These are phyloP conservation scores for Hypselothyrea guttata DNA, from an alignment of 2,888 invertebrate genomes.

Conservation along the genomic window DNA sequence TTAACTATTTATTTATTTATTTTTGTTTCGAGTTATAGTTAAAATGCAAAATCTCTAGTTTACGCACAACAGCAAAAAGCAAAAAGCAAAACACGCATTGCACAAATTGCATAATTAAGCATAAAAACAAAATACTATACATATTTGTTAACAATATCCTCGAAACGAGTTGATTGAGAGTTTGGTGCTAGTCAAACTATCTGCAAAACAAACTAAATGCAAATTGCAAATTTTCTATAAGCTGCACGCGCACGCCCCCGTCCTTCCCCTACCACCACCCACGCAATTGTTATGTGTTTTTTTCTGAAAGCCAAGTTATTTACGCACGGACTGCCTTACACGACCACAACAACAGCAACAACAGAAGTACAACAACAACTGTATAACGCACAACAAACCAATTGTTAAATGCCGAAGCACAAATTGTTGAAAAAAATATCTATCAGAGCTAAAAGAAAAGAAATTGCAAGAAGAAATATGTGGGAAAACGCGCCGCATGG, in stretches of 20 bases:
- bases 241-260: slow-evolving; percentile 52
- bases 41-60: slow-evolving; percentile 35
- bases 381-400: slow-evolving; percentile 42
- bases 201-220: slow-evolving; percentile 55
- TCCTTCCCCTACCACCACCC: slow-evolving; percentile 1
- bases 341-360: slow-evolving; percentile 54
- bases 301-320: slow-evolving; percentile 51
- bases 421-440: slow-evolving; percentile 57
- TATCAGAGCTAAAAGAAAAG: slow-evolving; percentile 33
- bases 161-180: slow-evolving; percentile 69
- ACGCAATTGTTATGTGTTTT: slow-evolving; percentile 27
- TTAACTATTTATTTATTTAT: slow-evolving; percentile 51
- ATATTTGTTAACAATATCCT: slow-evolving; percentile 52
- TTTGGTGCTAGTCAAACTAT: slow-evolving; percentile 82
- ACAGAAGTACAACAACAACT: slow-evolving; percentile 37
- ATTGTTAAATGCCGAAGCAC: slow-evolving; percentile 70
- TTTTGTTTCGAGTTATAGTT: slow-evolving; percentile 46
- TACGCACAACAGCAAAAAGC: slow-evolving; percentile 18
- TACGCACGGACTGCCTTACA: slow-evolving; percentile 72
- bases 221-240: slow-evolving; percentile 28
- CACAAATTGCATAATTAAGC: slow-evolving; percentile 60
- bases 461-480: slow-evolving; percentile 30
- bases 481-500: slow-evolving; percentile 21
- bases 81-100: slow-evolving; percentile 10
- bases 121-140: slow-evolving; percentile 22